A percentile compares a stretch with the other conserved stretches of the same genome.
Evolutionary conservation across 2,797 vertebrate species (phyloP).

Genomic region (Intellagama lesueurii): DNA sequence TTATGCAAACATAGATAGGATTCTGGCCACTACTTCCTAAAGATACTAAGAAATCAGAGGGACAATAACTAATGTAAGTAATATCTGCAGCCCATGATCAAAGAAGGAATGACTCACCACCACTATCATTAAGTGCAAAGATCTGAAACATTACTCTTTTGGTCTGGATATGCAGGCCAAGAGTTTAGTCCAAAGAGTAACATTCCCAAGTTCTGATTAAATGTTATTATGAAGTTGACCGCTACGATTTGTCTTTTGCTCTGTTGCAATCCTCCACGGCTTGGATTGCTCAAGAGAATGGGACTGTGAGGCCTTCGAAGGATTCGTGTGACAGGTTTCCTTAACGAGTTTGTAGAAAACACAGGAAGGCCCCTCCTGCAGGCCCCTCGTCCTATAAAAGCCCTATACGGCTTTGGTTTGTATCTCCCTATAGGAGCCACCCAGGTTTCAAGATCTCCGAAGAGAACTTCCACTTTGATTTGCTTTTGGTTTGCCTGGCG

Average conservation of each 20-base stretch:
- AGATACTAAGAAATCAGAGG: constrained; percentile 33
- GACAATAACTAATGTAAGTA: constrained; percentile 29
- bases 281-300: constrained; percentile 11
- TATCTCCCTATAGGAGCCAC: too few species aligned
- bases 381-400: too few species aligned
- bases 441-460: too few species aligned
- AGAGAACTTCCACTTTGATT: too few species aligned
- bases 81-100: constrained; percentile 44
- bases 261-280: constrained; percentile 25
- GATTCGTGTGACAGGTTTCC: accelerated
- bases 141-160: not conserved
- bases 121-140: constrained; percentile 3
- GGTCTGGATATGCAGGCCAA: too few species aligned
- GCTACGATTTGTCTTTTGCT: not conserved
- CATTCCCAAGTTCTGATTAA: too few species aligned
- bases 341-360: not conserved
- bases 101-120: not conserved
- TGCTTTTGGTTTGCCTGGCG: too few species aligned
- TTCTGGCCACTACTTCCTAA: constrained; percentile 58
- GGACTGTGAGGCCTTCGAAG: not conserved
- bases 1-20: too few species aligned
- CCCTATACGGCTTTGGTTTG: too few species aligned
- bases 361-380: too few species aligned
- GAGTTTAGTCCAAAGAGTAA: too few species aligned
- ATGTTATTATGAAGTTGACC: too few species aligned